Conservation (phyloP, 30 jellyfish, hydroid and myxozoan genomes). For the Cassiopea andromeda region DNA sequence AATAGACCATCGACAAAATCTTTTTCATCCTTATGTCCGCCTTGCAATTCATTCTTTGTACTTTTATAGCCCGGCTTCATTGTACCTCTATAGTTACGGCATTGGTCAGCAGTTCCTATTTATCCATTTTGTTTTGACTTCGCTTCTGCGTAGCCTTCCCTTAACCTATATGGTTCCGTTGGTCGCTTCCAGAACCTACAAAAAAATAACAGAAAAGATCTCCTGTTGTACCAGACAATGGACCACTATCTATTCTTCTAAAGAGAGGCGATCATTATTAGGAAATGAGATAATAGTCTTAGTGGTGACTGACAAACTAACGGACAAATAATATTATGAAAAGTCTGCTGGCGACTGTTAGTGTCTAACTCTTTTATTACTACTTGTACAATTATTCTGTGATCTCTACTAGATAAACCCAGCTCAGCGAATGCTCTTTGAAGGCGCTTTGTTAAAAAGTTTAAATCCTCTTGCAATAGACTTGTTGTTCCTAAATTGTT, state of each 20-base stretch:
- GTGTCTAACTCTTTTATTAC: slow-evolving; percentile 4
- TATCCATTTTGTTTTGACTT: background rate
- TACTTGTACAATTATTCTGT: slow-evolving; percentile 20
- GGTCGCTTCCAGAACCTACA: background rate
- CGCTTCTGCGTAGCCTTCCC: background rate
- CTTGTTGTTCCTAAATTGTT: slow-evolving; percentile 57
- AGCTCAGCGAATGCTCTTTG: slow-evolving; percentile 27
- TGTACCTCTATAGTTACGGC: slow-evolving; percentile 20
- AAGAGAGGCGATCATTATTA: background rate
- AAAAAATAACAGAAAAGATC: background rate
- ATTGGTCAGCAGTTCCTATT: slow-evolving; percentile 16
- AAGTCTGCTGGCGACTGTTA: slow-evolving; percentile 7
- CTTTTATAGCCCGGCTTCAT: background rate
- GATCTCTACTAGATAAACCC: slow-evolving; percentile 43
- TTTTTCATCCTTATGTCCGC: slow-evolving; percentile 6
- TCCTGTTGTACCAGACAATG: slow-evolving; percentile 17
- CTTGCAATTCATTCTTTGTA: slow-evolving; percentile 1
- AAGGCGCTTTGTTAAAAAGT: slow-evolving; percentile 51
- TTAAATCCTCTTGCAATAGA: slow-evolving; percentile 61
- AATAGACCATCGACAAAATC: slow-evolving; percentile 8
- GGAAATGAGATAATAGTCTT: slow-evolving; percentile 32
- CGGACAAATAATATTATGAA: slow-evolving; percentile 33
- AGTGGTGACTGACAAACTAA: slow-evolving; percentile 38
- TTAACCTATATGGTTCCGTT: background rate
- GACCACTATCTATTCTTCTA: slow-evolving; percentile 22